Conservation (phyloP, 2,888 invertebrate species). For the Andrena fulva region DNA sequence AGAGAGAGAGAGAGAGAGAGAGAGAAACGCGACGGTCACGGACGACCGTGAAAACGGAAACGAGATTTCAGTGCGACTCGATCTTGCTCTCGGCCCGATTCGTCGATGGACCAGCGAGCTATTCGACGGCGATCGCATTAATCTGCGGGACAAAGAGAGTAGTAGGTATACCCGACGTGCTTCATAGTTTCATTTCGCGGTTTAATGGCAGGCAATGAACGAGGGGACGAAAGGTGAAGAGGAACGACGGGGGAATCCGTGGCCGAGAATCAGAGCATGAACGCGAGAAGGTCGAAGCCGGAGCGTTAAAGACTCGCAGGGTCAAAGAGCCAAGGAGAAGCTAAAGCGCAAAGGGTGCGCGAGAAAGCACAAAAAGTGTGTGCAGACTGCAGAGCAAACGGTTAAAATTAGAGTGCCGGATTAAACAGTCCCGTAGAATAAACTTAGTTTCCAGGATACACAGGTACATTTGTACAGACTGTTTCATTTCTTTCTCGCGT, state of each 20-base stretch:
- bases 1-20: background rate
- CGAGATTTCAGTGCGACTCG: conserved; percentile 57
- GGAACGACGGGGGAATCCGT: background rate
- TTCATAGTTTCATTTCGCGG: conserved; percentile 9
- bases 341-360: background rate
- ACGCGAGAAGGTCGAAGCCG: background rate
- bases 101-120: conserved; percentile 7
- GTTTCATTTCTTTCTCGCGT: background rate
- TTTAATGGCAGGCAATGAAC: background rate
- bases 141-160: conserved; percentile 3
- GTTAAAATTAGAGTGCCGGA: background rate
- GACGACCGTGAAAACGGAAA: conserved; percentile 57
- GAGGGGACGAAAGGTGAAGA: background rate
- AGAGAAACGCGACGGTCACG: conserved; percentile 23
- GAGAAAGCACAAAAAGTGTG: background rate
- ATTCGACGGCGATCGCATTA: conserved; percentile 30
- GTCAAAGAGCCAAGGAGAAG: background rate
- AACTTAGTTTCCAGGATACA: background rate
- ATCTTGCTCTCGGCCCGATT: conserved; percentile 25
- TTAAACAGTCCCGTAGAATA: background rate
- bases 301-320: background rate
- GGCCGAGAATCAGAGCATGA: background rate
- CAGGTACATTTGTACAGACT: background rate
- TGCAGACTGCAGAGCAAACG: background rate
- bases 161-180: background rate